Percentiles rank a stretch among this genome's conserved stretches.
phyloP scores from a whole-genome alignment of 92 coral and sea anemone genomes.

The Ricordea florida region DNA sequence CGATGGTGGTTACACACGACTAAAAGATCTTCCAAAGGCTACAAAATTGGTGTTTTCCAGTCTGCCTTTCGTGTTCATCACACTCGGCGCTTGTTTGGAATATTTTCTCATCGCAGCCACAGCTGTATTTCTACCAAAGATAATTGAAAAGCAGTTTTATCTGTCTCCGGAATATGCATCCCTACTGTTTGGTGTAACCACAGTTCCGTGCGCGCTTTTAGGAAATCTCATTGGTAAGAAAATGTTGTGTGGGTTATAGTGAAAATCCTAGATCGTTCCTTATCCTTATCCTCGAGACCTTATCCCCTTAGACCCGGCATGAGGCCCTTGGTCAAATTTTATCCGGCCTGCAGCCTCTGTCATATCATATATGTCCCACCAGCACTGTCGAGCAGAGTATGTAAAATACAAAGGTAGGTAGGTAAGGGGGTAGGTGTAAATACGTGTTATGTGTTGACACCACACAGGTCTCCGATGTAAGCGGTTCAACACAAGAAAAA shows the following conservation, averaged over 20 bases:
- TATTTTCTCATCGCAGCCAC: constrained; percentile 60
- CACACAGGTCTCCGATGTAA: too few relatives aligned
- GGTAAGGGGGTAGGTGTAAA: too few relatives aligned
- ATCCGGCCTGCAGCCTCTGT: too few relatives aligned
- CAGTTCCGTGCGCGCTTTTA: constrained; percentile 62
- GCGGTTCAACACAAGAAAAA: too few relatives aligned
- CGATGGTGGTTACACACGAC: constrained; percentile 42
- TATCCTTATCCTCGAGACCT: too few relatives aligned
- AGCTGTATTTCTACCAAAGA: constrained; percentile 84
- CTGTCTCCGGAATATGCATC: constrained; percentile 63
- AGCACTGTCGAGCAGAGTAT: too few relatives aligned
- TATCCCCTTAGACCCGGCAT: too few relatives aligned
- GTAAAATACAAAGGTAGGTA: too few relatives aligned
- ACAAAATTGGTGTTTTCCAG: constrained; percentile 59
- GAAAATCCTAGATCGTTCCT: too few relatives aligned
- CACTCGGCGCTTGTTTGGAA: constrained; percentile 71
- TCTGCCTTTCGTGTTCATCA: constrained; percentile 66
- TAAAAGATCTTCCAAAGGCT: constrained; percentile 74
- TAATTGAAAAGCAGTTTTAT: constrained; percentile 73
- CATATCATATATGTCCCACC: too few relatives aligned
- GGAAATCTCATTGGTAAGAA: constrained; percentile 83
- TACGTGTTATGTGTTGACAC: too few relatives aligned
- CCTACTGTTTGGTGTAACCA: constrained; percentile 69
- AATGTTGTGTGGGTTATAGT: neutral
- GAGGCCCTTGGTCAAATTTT: too few relatives aligned